Percentiles rank a stretch among this genome's conserved stretches.
These are phyloP conservation scores for Lates japonicus DNA, from an alignment of 2,797 vertebrate species.

Conservation along the genomic window DNA sequence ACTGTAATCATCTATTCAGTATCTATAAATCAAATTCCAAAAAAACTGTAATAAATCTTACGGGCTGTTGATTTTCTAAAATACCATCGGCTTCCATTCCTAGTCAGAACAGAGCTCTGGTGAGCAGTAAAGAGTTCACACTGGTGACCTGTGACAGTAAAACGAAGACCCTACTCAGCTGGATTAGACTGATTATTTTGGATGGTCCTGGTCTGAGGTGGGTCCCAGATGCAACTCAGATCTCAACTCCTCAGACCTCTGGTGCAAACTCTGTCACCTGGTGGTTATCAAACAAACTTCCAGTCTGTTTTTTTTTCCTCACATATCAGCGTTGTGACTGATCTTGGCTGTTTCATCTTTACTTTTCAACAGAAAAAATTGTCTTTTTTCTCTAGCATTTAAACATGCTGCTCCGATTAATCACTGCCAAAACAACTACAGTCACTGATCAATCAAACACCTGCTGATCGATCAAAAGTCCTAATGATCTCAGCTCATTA, in stretches of 20 bases:
- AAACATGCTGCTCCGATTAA: background rate
- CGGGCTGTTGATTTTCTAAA: background rate
- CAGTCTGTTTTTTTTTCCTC: background rate
- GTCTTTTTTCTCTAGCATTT: background rate
- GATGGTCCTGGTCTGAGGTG: background rate
- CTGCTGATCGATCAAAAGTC: background rate
- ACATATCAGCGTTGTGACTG: background rate
- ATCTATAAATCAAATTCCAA: background rate
- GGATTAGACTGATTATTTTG: background rate
- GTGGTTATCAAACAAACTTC: background rate
- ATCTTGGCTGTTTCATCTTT: background rate
- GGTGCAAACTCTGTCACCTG: background rate
- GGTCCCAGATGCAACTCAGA: background rate
- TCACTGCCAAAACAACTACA: background rate
- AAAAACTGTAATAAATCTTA: background rate
- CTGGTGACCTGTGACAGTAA: too few species aligned
- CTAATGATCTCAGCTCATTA: background rate
- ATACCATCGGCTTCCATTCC: background rate
- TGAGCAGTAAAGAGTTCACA: background rate
- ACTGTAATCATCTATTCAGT: background rate
- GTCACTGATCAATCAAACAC: constrained; percentile 1
- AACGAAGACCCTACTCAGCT: too few species aligned
- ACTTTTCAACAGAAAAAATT: background rate
- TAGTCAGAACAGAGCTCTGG: background rate
- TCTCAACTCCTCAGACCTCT: background rate